Percentiles rank a stretch among this genome's conserved stretches.
These are phyloP conservation scores for Galeopterus variegatus DNA, from an alignment of 2,113 vertebrate species.

Conservation along the genomic window DNA sequence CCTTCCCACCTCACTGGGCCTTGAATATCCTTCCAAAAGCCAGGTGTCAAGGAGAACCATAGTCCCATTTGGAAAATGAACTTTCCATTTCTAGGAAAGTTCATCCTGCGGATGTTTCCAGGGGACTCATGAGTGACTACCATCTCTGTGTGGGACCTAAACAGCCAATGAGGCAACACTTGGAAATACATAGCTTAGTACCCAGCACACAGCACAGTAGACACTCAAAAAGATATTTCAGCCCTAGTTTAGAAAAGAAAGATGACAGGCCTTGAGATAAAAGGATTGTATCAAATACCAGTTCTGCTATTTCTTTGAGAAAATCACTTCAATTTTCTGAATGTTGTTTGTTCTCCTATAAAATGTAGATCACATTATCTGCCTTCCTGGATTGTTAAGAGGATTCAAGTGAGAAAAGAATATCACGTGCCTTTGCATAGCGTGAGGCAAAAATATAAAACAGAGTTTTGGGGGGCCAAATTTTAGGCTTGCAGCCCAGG, in stretches of 20 bases:
- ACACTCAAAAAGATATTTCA: not conserved
- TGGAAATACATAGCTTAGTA: not conserved
- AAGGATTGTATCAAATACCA: not conserved
- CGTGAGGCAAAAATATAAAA: too few species aligned
- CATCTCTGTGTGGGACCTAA: not conserved
- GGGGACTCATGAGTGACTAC: not conserved
- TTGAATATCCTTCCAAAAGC: not conserved
- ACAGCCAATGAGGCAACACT: not conserved
- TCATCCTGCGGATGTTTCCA: not conserved
- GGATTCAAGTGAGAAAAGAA: not conserved
- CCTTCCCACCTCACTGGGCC: not conserved
- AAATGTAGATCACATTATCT: not conserved
- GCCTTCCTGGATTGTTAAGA: not conserved
- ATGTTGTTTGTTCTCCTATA: not conserved
- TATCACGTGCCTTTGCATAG: not conserved
- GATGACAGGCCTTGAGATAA: not conserved
- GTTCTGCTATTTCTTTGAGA: not conserved
- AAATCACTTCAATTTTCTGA: not conserved
- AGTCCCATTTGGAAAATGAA: not conserved
- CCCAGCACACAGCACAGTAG: not conserved
- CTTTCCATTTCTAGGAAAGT: not conserved
- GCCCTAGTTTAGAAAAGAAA: not conserved
- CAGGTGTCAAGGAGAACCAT: not conserved
- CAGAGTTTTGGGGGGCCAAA: too few species aligned
- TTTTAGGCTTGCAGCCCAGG: too few species aligned